These are phyloP conservation scores for Desmodus rotundus DNA, from an alignment of 2,113 vertebrate species.

Conservation along the genomic window DNA sequence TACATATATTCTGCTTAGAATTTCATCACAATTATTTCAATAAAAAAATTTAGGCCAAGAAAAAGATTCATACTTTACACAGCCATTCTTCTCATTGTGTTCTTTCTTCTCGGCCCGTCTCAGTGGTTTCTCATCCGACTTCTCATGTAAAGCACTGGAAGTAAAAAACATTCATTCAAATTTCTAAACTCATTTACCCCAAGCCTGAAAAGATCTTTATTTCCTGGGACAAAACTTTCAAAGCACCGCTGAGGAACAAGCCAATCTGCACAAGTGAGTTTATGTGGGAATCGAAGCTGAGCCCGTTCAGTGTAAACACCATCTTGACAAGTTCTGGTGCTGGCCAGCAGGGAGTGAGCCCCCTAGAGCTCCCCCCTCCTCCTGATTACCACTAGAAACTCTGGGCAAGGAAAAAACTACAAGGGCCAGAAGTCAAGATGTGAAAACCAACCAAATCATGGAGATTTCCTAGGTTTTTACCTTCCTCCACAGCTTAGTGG, in stretches of 20 bases:
- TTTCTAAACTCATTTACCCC: not conserved
- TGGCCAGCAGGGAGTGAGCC: too few relatives aligned
- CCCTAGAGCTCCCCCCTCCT: not conserved
- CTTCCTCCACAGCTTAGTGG: not conserved
- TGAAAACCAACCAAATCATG: not conserved
- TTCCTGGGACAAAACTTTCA: not conserved
- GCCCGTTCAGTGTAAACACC: not conserved
- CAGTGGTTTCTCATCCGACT: constrained; percentile 28
- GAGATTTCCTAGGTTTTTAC: not conserved
- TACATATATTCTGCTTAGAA: not conserved
- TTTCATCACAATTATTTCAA: not conserved
- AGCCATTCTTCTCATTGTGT: constrained; percentile 58
- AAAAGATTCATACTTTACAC: constrained; percentile 67
- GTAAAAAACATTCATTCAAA: not conserved
- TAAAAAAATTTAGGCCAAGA: not conserved
- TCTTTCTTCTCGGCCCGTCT: constrained; percentile 53
- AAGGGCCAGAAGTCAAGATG: accelerated
- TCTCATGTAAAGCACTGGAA: constrained; percentile 51
- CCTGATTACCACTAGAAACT: not conserved
- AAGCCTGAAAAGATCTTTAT: not conserved
- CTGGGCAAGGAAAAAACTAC: not conserved
- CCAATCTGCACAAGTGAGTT: not conserved
- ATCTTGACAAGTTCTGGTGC: not conserved
- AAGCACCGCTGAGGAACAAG: not conserved
- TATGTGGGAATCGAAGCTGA: not conserved